These are phyloP conservation scores for Carollia perspicillata DNA, from an alignment of 2,113 vertebrate genomes.

Conservation along the genomic window DNA sequence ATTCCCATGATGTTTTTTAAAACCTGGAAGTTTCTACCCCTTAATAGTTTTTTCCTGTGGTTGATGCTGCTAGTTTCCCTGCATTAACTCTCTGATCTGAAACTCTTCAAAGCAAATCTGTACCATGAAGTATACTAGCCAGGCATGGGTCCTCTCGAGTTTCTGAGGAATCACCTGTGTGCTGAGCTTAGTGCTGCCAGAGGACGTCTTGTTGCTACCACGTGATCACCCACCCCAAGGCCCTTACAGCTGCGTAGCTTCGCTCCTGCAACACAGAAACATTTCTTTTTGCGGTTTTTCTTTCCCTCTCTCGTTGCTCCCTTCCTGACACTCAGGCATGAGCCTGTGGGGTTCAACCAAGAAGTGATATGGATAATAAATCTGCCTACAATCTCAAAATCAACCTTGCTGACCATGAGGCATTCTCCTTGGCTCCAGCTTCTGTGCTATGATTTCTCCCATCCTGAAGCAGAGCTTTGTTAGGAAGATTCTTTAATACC, in stretches of 20 bases:
- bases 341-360: neutral
- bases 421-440: neutral
- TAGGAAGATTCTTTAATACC: neutral
- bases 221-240: fast-evolving
- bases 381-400: neutral
- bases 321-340: neutral
- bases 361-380: neutral
- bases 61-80: neutral
- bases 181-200: neutral
- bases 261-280: neutral
- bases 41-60: neutral
- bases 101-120: neutral
- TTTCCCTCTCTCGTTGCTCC: neutral
- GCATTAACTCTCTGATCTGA: neutral
- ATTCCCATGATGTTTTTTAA: neutral
- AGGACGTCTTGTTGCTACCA: neutral
- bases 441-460: no score
- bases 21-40: neutral
- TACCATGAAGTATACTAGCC: fast-evolving
- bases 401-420: neutral
- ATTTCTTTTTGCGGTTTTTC: neutral
- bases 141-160: fast-evolving
- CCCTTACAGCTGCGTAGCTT: neutral
- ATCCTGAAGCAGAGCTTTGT: neutral
- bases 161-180: neutral